Conservation (phyloP, 2,113 vertebrate genomes). For the Varanus komodoensis region DNA sequence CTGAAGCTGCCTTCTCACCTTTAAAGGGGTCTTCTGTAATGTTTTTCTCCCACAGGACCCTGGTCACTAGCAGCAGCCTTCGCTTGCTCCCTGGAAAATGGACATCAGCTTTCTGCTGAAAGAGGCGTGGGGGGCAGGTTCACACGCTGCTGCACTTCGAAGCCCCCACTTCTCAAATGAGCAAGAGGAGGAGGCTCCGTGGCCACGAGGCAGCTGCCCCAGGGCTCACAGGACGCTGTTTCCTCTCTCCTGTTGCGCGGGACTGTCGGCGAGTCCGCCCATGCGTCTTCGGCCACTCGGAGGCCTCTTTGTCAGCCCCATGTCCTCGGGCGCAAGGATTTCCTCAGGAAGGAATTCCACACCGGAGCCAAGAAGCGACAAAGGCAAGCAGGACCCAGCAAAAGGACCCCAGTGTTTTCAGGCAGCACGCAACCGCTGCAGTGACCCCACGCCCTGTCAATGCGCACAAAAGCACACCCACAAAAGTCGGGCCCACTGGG, state of each 20-base stretch:
- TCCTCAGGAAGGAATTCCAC: constrained; percentile 69
- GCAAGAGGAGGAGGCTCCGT: too few relatives aligned
- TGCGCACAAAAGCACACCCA: neutral
- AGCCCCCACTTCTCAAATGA: neutral
- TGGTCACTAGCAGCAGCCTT: neutral
- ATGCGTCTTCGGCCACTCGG: neutral
- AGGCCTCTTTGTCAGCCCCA: neutral
- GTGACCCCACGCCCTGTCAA: too few relatives aligned
- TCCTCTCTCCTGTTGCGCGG: neutral
- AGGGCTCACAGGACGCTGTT: neutral
- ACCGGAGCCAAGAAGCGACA: constrained; percentile 19
- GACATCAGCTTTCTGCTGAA: neutral
- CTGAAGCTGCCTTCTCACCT: neutral
- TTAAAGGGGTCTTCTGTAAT: constrained; percentile 10
- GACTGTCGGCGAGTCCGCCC: neutral
- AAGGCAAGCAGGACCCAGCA: constrained; percentile 1
- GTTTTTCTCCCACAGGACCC: neutral
- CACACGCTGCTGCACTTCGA: neutral
- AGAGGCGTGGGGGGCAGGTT: neutral
- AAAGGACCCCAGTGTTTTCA: neutral
- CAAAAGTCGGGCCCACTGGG: too few relatives aligned
- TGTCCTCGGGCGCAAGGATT: constrained; percentile 45
- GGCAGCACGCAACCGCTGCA: neutral
- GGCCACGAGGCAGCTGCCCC: neutral
- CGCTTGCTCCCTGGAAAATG: neutral